phyloP scores from a whole-genome alignment of 2,888 invertebrate genomes.

The Agrotis exclamationis region DNA sequence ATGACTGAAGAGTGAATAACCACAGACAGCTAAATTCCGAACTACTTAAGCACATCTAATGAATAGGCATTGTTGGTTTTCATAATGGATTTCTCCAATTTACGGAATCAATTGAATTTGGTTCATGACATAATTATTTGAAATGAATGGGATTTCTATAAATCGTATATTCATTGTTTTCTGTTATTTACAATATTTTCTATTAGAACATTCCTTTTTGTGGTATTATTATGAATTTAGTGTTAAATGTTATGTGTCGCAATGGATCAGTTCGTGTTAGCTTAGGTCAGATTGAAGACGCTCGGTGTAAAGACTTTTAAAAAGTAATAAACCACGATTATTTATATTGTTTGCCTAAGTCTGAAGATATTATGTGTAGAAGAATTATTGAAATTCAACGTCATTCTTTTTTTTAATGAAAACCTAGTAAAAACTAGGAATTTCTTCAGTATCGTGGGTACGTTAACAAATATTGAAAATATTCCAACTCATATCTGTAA shows the following conservation, averaged over 20 bases:
- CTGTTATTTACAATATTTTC: neutral
- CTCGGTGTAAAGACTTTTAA: neutral
- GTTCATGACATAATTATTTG: conserved; percentile 45
- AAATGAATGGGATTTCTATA: neutral
- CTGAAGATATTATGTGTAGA: neutral
- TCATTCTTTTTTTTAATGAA: neutral
- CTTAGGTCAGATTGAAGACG: neutral
- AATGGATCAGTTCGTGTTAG: conserved; percentile 5
- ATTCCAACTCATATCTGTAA: too few species aligned
- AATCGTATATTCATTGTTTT: conserved; percentile 22
- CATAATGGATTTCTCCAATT: conserved; percentile 36
- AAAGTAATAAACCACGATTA: neutral
- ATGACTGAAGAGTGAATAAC: conserved; percentile 47
- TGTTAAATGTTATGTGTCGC: neutral
- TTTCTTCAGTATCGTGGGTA: too few species aligned
- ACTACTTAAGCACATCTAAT: conserved; percentile 35
- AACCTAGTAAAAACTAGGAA: too few species aligned
- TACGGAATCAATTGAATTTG: conserved; percentile 19
- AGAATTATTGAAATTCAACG: neutral
- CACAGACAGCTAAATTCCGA: neutral
- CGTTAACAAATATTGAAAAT: too few species aligned
- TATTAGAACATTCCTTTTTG: conserved; percentile 1
- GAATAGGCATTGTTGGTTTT: conserved; percentile 51
- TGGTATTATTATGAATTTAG: neutral
- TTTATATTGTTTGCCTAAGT: conserved; percentile 1